Base-by-base conservation (phyloP, 2,888 invertebrate species). In the Dolichopus griseipennis region DNA sequence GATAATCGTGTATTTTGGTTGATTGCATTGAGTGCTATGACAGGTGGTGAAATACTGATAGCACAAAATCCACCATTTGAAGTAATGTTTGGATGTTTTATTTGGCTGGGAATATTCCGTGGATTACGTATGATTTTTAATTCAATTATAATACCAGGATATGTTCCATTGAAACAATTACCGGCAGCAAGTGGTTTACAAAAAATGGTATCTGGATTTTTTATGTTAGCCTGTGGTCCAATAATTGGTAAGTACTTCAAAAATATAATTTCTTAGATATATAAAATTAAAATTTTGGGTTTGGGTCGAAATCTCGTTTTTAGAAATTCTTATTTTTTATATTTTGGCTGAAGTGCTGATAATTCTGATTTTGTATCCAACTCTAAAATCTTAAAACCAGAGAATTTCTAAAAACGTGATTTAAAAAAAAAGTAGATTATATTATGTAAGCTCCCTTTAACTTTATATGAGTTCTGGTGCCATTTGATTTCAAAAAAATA, bases 51-150 rank as follows among this genome's bases (percentile, higher is more conserved):
- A 79, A 71, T 77, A 1, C 72, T 74, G 67, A 80, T 90, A 71
- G 85, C 88, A 0, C 33, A 77, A 18, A 83, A 85, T 61, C 84
- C 84, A 70, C 82, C 83, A 0, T 87, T 84, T 73, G 74, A 78
- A 18, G 79, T 86, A 0, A 79, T 87, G 0, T 74, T 90, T 63
- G 73, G 82, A 0, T 85, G 88, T 0, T 87, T 88, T 18, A 80
- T 86, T 0, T 82, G 89, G 27, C 85, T 90, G 72, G 90, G 90
- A 0, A 84, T 87, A 65, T 89, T 89, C 33, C 90, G 90, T 79
- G 90, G 87, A 0, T 79, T 90, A 8, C 82, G 90, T 68, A 90
- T 90, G 12, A 88, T 90, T n/a, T 90, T 90, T 75, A 88, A 90
- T 82, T 87, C 89, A 0, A 77, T 90, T 15, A 88, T 90, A 10